phyloP scores from a whole-genome alignment of 2,888 invertebrate species.

The Euzophera pinguis region DNA sequence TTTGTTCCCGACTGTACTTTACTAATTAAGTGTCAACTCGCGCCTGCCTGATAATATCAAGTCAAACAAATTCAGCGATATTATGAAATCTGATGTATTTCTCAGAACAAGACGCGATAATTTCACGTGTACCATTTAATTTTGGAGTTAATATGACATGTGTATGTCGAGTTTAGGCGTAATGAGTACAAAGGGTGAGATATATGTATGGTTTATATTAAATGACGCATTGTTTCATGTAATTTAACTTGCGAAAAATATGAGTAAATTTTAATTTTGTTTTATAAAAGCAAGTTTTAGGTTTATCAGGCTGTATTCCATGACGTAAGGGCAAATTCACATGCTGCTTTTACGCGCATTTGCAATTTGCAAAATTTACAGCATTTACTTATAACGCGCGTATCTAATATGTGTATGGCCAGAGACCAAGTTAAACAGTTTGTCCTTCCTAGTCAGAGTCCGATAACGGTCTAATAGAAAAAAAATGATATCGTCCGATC shows the following conservation, averaged over 20 bases:
- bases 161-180: neutral
- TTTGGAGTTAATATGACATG: constrained; percentile 1
- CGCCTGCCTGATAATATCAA: constrained; percentile 17
- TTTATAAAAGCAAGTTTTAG: too few relatives aligned
- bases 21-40: constrained; percentile 17
- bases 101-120: neutral
- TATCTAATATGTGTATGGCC: too few relatives aligned
- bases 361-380: too few relatives aligned
- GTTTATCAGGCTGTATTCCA: too few relatives aligned
- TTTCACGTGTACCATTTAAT: neutral
- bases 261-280: neutral
- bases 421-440: too few relatives aligned
- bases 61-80: constrained; percentile 7
- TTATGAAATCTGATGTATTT: constrained; percentile 5
- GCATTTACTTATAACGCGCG: too few relatives aligned
- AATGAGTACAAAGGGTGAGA: neutral
- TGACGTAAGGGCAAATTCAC: neutral
- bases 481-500: too few relatives aligned
- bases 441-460: too few relatives aligned
- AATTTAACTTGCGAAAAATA: neutral
- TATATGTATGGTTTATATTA: neutral
- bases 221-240: neutral
- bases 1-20: neutral
- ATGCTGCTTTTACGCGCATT: too few relatives aligned
- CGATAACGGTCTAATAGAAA: too few relatives aligned